Evolutionary conservation across 2,113 vertebrate species (phyloP).

Genomic region (Rhea americana): DNA sequence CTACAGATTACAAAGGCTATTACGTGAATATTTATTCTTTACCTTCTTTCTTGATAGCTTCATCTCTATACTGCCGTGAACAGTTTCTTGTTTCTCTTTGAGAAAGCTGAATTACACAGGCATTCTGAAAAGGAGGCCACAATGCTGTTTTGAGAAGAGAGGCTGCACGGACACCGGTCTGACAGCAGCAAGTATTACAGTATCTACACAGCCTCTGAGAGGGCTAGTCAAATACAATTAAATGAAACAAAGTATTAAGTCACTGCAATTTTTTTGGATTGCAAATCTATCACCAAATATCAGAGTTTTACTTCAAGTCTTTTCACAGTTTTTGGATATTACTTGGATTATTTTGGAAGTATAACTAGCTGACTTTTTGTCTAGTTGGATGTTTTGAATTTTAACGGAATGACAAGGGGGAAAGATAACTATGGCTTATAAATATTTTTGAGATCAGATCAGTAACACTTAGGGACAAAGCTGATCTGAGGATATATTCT

Average conservation of each 20-base stretch:
- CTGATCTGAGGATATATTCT: accelerated
- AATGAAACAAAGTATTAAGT: neutral
- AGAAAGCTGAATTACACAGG: neutral
- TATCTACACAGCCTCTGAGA: accelerated
- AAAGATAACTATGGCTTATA: neutral
- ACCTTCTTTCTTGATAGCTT: neutral
- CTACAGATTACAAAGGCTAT: neutral
- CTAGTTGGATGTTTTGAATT: neutral
- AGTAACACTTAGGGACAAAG: neutral
- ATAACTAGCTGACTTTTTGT: neutral
- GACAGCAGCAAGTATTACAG: neutral
- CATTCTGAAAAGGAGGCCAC: neutral
- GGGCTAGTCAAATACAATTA: neutral
- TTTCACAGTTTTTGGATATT: neutral
- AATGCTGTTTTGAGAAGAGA: neutral
- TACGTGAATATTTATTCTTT: neutral
- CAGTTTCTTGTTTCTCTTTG: neutral
- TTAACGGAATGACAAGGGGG: neutral
- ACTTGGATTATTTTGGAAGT: neutral
- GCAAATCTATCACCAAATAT: neutral
- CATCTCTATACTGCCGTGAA: neutral
- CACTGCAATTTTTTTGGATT: neutral
- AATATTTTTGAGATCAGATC: neutral
- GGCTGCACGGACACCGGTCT: too few relatives aligned
- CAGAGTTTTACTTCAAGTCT: neutral